Base-by-base conservation (phyloP, 2,888 invertebrate genomes). In the Byasa hedistus region DNA sequence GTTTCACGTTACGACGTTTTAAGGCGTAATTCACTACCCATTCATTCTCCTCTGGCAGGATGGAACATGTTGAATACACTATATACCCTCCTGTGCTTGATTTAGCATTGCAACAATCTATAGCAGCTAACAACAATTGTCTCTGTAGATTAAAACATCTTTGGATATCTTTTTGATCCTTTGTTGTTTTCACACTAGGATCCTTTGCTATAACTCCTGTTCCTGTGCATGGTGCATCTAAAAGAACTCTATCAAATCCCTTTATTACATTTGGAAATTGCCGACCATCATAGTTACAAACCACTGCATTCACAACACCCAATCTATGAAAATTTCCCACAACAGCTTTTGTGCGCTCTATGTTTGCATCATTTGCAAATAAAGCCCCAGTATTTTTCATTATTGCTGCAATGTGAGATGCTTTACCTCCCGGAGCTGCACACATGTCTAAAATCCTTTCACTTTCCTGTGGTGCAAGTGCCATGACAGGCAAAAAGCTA, bases 191-290 rank as follows among this genome's bases (percentile, higher is more conserved):
- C 0, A 99, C 99, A 78, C 96, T 96, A 0, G 97, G 97, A 92
- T 99, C 99, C 91, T 99, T 99, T 32, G 98, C 96, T 54, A 99
- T 96, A 15, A 99, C 98, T 36, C 99, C 99, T 0, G 99, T 99
- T 48, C 99, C 99, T 52, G 98, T 98, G 82, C 99, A 99, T 0
- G 99, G 99, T 0, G 99, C 99, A 92, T 99, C 99, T 59, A 99
- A 89, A 44, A 99, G 87, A 8, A 99, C 97, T 75, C 99, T 94
- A 85, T 99, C 99, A 83, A 99, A 99, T 1, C 97, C 97, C 78
- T 95, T 96, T 83, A 98, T 96, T 17, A 96, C 93, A 84, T 96
- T 92, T 0, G 96, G 95, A 78, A 97, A 96, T 78, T 96, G 95
- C 64, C 97, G 92, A 1, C 98, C 99, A 90, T 99, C 99, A 80